Conservation (phyloP, 30 jellyfish, hydroid and myxozoan species). For the Kudoa iwatai region DNA sequence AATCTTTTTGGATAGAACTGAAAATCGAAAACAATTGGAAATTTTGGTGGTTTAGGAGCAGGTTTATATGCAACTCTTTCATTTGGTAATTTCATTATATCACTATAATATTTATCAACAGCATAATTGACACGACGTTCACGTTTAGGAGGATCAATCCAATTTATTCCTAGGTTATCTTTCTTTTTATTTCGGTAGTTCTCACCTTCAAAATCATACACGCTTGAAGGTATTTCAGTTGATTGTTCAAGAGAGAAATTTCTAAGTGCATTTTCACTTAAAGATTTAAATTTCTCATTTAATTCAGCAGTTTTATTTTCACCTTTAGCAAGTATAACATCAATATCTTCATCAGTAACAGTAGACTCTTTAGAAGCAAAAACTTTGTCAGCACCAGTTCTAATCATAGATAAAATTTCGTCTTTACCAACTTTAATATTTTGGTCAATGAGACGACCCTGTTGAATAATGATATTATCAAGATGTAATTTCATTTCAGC, state of each 20-base stretch:
- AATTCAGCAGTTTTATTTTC: conserved; percentile 53
- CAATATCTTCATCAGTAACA: conserved; percentile 40
- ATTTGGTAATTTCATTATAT: conserved; percentile 42
- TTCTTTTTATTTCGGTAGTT: conserved; percentile 18
- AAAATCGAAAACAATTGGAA: conserved; percentile 74
- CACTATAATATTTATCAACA: conserved; percentile 66
- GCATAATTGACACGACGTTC: conserved; percentile 89
- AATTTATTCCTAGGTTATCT: background rate
- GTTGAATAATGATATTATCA: conserved; percentile 76
- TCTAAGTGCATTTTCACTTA: conserved; percentile 38
- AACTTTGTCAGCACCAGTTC: conserved; percentile 19
- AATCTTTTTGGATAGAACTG: conserved; percentile 88
- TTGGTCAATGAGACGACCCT: conserved; percentile 8
- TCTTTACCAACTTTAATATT: conserved; percentile 24
- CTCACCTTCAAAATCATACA: conserved; percentile 85
- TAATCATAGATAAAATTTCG: conserved; percentile 64
- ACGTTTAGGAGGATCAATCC: conserved; percentile 99
- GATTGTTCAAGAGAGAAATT: conserved; percentile 76
- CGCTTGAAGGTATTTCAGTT: conserved; percentile 21
- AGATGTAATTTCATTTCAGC: conserved; percentile 85
- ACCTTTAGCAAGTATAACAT: conserved; percentile 40
- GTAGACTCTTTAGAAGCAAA: conserved; percentile 3
- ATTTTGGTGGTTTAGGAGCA: conserved; percentile 71
- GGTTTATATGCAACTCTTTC: conserved; percentile 53
- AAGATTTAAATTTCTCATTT: conserved; percentile 25